These are phyloP conservation scores for Cephus spinipes DNA, from an alignment of 2,888 invertebrate species.

Conservation along the genomic window DNA sequence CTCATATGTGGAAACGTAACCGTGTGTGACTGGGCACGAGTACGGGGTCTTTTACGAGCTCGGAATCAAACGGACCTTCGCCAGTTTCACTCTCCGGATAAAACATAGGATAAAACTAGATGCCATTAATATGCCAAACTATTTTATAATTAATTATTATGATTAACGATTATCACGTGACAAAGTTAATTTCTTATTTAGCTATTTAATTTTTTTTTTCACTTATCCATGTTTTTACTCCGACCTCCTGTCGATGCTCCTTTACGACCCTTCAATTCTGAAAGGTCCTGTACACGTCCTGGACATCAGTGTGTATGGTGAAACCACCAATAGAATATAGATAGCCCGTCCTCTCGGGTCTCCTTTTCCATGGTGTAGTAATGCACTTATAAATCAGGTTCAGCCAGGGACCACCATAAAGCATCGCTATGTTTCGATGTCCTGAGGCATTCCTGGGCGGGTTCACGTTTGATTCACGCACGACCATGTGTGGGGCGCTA, in stretches of 20 bases:
- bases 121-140: too few relatives aligned
- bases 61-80: constrained; percentile 33
- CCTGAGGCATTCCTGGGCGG: constrained; percentile 65
- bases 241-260: too few relatives aligned
- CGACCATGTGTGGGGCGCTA: constrained; percentile 55
- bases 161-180: too few relatives aligned
- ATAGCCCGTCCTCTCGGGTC: constrained; percentile 35
- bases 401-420: constrained; percentile 67
- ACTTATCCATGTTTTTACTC: too few relatives aligned
- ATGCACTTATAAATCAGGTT: constrained; percentile 68
- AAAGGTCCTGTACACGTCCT: not conserved
- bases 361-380: constrained; percentile 56
- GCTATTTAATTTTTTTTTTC: too few relatives aligned
- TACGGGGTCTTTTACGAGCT: constrained; percentile 25
- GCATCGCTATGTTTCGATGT: constrained; percentile 67
- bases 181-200: too few relatives aligned
- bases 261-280: too few relatives aligned
- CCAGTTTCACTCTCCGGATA: too few relatives aligned
- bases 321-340: constrained; percentile 45
- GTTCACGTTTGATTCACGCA: constrained; percentile 65
- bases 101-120: too few relatives aligned
- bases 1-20: constrained; percentile 26
- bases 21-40: constrained; percentile 10
- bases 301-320: not conserved
- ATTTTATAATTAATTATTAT: too few relatives aligned